Evolutionary conservation across 1,140 invertebrate genomes (phyloP).

Genomic region (Aporrectodea caliginosa): DNA sequence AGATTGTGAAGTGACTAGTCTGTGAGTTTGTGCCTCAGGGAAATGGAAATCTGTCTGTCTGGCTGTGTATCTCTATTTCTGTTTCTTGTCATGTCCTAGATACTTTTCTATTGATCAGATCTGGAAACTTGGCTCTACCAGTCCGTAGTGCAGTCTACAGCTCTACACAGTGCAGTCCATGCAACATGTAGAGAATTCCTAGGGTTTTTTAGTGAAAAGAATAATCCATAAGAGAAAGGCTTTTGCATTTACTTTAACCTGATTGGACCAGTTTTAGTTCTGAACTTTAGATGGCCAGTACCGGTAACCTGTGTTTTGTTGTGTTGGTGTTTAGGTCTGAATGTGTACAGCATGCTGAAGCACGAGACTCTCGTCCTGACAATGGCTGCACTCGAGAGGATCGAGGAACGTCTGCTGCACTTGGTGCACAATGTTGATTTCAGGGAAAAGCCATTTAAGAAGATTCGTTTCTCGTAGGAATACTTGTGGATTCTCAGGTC

Average conservation of each 20-base stretch:
- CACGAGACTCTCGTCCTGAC: constrained; percentile 91
- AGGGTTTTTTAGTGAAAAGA: not conserved
- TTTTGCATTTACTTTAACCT: not conserved
- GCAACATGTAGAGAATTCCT: no score
- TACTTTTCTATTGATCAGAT: no score
- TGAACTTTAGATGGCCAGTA: constrained; percentile 22
- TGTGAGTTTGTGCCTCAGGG: no score
- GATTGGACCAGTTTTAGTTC: constrained; percentile 11
- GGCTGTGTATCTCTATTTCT: no score
- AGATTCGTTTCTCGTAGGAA: no score
- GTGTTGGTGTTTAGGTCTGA: constrained; percentile 57
- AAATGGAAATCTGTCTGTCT: no score
- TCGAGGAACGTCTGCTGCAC: constrained; percentile 81
- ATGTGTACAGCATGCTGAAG: constrained; percentile 84
- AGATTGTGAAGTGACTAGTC: no score
- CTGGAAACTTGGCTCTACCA: no score
- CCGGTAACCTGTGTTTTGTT: constrained; percentile 33
- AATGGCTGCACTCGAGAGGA: constrained; percentile 71
- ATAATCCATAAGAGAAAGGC: not conserved
- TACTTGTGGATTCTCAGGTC: no score
- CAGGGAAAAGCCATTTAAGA: constrained; percentile 28
- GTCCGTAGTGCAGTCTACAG: no score
- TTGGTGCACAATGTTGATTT: constrained; percentile 63
- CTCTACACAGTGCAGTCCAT: no score
- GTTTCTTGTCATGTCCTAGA: no score